A percentile compares a stretch with the other conserved stretches of the same genome.
Conservation (phyloP, 2,797 vertebrate genomes). For the Oreonectes daqikongensis region DNA sequence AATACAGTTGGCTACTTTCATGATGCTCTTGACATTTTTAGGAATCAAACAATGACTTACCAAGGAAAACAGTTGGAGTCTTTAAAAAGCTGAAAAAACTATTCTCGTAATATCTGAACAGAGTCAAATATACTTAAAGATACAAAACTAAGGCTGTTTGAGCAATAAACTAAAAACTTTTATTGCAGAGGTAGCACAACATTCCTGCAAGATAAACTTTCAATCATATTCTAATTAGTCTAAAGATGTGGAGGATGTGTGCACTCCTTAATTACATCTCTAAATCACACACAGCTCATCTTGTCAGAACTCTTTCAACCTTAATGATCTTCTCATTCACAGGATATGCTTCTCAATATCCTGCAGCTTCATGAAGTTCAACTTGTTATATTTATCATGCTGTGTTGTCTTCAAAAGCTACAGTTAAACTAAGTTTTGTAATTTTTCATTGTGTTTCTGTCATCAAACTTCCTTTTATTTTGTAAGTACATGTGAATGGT, state of each 20-base stretch:
- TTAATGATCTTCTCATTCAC: slow-evolving; percentile 7
- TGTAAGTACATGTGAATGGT: not conserved
- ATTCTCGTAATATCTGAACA: not conserved
- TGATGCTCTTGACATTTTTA: too few relatives aligned
- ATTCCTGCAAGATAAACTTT: not conserved
- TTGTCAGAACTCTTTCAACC: not conserved
- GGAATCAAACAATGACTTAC: too few relatives aligned
- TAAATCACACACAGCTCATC: not conserved
- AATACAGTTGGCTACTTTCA: too few relatives aligned
- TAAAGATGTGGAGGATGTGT: slow-evolving; percentile 6
- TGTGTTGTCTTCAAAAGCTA: not conserved
- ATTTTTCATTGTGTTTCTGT: not conserved
- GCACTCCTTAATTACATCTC: slow-evolving; percentile 9
- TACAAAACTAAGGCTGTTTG: not conserved
- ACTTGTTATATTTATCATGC: slow-evolving; percentile 4
- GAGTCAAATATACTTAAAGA: not conserved
- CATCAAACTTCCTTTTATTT: not conserved
- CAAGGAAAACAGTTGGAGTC: not conserved
- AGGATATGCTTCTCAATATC: slow-evolving; percentile 1
- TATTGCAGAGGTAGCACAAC: slow-evolving; percentile 24
- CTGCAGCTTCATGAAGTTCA: not conserved
- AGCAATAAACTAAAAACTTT: not conserved
- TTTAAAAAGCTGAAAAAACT: not conserved
- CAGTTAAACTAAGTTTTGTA: slow-evolving; percentile 6
- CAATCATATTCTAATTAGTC: slow-evolving; percentile 11